Percentiles rank a stretch among this genome's conserved stretches.
These are phyloP conservation scores for Procapra przewalskii DNA, from an alignment of 2,113 vertebrate genomes.

Conservation along the genomic window DNA sequence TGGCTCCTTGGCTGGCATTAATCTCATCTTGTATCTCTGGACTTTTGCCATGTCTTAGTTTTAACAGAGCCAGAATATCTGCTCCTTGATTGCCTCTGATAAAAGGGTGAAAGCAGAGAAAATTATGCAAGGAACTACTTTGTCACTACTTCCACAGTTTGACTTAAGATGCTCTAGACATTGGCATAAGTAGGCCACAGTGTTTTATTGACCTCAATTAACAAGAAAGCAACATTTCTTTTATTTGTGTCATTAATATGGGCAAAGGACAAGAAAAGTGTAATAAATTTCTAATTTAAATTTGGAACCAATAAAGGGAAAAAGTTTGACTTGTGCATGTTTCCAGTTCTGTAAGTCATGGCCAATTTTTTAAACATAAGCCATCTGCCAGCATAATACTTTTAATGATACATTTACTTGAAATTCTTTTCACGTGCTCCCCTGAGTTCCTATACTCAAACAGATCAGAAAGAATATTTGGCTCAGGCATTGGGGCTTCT, in stretches of 20 bases:
- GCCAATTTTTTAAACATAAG: conserved; percentile 51
- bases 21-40: conserved; percentile 36
- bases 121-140: conserved; percentile 55
- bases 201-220: conserved; percentile 71
- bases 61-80: conserved; percentile 37
- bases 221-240: conserved; percentile 55
- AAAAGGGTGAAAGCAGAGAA: conserved; percentile 46
- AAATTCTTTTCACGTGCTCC: conserved; percentile 44
- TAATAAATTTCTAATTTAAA: conserved; percentile 46
- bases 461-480: conserved; percentile 61
- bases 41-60: conserved; percentile 13
- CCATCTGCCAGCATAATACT: conserved; percentile 53
- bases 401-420: conserved; percentile 64
- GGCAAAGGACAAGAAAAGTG: conserved; percentile 15
- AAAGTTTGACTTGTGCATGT: conserved; percentile 48
- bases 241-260: conserved; percentile 26
- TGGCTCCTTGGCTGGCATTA: conserved; percentile 21
- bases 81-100: conserved; percentile 39
- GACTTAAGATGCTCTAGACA: conserved; percentile 35
- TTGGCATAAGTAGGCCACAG: conserved; percentile 45
- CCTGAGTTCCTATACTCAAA: conserved; percentile 42
- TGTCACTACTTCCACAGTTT: conserved; percentile 28
- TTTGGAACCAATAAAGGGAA: conserved; percentile 27
- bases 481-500: conserved; percentile 29
- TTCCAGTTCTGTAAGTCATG: conserved; percentile 26